Base-by-base conservation (phyloP, 2,888 invertebrate species). In the Andrena bicolor region DNA sequence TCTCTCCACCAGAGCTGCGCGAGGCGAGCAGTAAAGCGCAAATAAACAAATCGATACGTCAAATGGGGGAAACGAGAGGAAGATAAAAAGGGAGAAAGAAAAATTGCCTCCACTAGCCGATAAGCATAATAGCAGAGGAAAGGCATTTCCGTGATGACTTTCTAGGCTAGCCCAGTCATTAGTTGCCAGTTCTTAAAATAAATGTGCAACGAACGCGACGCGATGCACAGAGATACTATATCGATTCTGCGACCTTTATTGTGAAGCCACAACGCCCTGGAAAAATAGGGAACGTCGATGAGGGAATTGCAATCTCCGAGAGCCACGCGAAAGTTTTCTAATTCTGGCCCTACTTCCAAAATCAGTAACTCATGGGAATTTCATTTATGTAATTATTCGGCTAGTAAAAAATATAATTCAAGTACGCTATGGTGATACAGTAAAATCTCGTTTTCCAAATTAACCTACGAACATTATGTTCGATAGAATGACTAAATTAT, bases 181-280 rank as follows among this genome's bases (percentile, higher is more conserved):
- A 84, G 70, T 72, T 75, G 28, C 48, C 76, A 13, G 76, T 86
- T 75, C 74, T 74, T 82, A 66, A 80, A 86, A 80, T 83, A 65
- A 86, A 86, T 82, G 70, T 77, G 49, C 73, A 77, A 80, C 60
- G 56, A 76, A 53, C 61, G 3, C 35, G 69, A 48, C 61, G 23
- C 56, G 64, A 23, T 60, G 32, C 75, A 75, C 60, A 69, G 61
- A 69, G 77, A 77, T 63, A 32, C 68, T 70, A 70, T 79, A 86
- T 86, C 86, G 86, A 86, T 86, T 86, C 56, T 72, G 63, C 65
- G 71, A 84, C 76, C 72, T 79, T 79, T 71, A 74, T 82, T 84
- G 63, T 66, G 76, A 76, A 58, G 70, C 49, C 35, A 63, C 48
- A 69, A 64, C 73, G 72, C 53, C 56, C 72, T 75, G 77, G 73